Conservation (phyloP, 2,113 vertebrate genomes). For the Scomber japonicus region DNA sequence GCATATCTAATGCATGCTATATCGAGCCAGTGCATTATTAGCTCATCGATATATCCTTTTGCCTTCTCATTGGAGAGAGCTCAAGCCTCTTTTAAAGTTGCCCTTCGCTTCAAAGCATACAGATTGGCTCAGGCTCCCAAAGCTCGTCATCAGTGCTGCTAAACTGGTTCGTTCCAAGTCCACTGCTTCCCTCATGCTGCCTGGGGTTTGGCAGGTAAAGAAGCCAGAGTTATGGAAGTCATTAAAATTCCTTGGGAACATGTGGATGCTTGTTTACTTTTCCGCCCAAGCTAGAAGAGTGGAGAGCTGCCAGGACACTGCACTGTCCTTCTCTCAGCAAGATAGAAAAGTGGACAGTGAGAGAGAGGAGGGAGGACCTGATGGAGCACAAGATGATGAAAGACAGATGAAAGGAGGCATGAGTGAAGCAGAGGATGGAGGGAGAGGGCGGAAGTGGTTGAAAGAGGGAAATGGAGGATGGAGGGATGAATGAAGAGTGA, state of each 20-base stretch:
- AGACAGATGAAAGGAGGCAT: slow-evolving; percentile 36
- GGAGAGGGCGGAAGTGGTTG: slow-evolving; percentile 25
- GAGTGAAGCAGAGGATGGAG: slow-evolving; percentile 28
- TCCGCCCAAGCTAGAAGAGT: slow-evolving; percentile 70
- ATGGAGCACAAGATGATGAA: slow-evolving; percentile 51
- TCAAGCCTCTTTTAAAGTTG: background rate
- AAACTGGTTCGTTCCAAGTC: slow-evolving; percentile 37
- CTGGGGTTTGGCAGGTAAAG: slow-evolving; percentile 83
- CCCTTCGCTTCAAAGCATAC: slow-evolving; percentile 32
- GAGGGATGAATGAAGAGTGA: slow-evolving; percentile 16
- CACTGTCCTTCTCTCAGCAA: slow-evolving; percentile 66
- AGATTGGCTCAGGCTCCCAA: slow-evolving; percentile 47
- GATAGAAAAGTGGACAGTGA: slow-evolving; percentile 37
- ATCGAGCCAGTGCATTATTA: background rate
- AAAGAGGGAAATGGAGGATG: slow-evolving; percentile 23
- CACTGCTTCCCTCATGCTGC: slow-evolving; percentile 45
- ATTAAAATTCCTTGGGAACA: slow-evolving; percentile 88
- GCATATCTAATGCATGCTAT: background rate
- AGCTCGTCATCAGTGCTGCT: slow-evolving; percentile 53
- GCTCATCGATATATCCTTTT: background rate
- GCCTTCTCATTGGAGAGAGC: background rate
- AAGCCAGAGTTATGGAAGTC: slow-evolving; percentile 85
- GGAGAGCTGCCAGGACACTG: slow-evolving; percentile 67
- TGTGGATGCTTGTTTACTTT: slow-evolving; percentile 85
- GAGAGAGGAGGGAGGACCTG: slow-evolving; percentile 38